Conservation (phyloP, 2,888 invertebrate genomes). For the Eristalis intricaria region DNA sequence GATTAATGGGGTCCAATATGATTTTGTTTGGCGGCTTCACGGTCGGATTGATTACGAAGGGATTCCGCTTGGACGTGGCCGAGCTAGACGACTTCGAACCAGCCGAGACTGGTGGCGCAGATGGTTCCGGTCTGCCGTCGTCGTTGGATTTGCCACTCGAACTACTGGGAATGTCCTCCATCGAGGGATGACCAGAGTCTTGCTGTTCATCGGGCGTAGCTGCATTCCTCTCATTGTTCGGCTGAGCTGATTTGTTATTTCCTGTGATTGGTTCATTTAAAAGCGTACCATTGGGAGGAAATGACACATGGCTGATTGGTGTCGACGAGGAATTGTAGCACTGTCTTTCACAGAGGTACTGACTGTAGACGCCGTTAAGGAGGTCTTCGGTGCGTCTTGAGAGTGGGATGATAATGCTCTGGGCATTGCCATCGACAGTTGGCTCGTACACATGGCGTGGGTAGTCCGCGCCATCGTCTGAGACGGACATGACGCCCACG, state of each 20-base stretch:
- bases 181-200: constrained; percentile 75
- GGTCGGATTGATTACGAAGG: constrained; percentile 72
- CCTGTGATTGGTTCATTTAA: neutral
- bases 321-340: constrained; percentile 73
- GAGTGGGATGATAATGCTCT: constrained; percentile 83
- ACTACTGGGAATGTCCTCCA: constrained; percentile 73
- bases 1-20: constrained; percentile 75
- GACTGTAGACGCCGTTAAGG: constrained; percentile 83
- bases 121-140: constrained; percentile 39
- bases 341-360: constrained; percentile 80
- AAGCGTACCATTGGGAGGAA: constrained; percentile 64
- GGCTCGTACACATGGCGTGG: constrained; percentile 74
- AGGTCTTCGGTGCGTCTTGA: constrained; percentile 85
- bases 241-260: constrained; percentile 7
- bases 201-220: constrained; percentile 63
- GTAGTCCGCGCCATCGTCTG: constrained; percentile 74
- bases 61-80: constrained; percentile 73
- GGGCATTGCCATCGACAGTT: constrained; percentile 46
- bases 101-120: constrained; percentile 54
- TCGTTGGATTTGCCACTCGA: constrained; percentile 67
- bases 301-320: constrained; percentile 74
- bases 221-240: neutral
- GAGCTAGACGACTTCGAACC: constrained; percentile 43
- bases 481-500: constrained; percentile 86
- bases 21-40: constrained; percentile 74